Percentiles rank a stretch among this genome's conserved stretches.
These are phyloP conservation scores for Empidonax alnorum DNA, from an alignment of 2,113 vertebrate species.

Conservation along the genomic window DNA sequence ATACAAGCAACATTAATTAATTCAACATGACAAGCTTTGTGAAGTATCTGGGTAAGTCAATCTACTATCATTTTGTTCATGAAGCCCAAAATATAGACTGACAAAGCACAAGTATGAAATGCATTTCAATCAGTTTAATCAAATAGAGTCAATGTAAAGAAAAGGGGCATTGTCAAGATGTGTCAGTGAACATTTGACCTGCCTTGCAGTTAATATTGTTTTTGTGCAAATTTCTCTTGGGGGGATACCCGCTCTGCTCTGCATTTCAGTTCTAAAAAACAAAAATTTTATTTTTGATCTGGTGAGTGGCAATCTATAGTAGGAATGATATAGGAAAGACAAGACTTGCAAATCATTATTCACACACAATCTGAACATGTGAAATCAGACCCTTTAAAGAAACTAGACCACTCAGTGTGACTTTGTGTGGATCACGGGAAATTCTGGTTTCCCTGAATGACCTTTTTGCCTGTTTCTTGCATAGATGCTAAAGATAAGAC, in stretches of 20 bases:
- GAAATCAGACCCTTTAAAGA: neutral
- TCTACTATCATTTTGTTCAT: conserved; percentile 64
- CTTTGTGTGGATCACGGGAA: neutral
- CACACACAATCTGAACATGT: neutral
- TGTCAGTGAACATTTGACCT: conserved; percentile 70
- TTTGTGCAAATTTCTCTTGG: conserved; percentile 39
- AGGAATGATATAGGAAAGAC: neutral
- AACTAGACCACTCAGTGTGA: neutral
- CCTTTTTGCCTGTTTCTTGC: neutral
- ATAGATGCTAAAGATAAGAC: neutral
- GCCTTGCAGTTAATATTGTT: conserved; percentile 53
- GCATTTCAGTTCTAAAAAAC: neutral
- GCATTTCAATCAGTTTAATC: conserved; percentile 70
- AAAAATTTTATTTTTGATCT: neutral
- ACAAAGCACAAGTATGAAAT: conserved; percentile 69
- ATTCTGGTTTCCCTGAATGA: neutral
- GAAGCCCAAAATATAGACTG: conserved; percentile 60
- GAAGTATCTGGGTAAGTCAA: conserved; percentile 69
- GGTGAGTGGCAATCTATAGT: neutral
- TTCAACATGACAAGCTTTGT: conserved; percentile 60
- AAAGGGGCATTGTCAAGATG: conserved; percentile 68
- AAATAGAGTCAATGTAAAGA: conserved; percentile 64
- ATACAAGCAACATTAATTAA: conserved; percentile 60
- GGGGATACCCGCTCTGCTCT: neutral
- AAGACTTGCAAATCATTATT: neutral